Evolutionary conservation across 2,113 vertebrate species (phyloP).

Genomic region (Clupea harengus): DNA sequence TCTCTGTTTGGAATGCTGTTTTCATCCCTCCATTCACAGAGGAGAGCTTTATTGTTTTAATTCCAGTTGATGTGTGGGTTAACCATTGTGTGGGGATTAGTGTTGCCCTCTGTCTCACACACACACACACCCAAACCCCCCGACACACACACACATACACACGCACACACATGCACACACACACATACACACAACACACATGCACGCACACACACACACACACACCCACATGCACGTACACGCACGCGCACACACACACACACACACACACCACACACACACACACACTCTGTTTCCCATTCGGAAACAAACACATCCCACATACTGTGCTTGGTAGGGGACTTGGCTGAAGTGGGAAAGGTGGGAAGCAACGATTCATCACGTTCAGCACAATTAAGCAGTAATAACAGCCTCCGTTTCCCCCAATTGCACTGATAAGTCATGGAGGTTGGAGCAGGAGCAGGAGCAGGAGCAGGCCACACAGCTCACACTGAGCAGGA

Average conservation of each 20-base stretch:
- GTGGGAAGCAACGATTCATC: neutral
- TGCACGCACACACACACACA: neutral
- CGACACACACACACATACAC: neutral
- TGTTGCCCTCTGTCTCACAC: neutral
- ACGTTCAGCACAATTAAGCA: slow-evolving; percentile 12
- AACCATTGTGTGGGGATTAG: neutral
- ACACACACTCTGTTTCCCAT: neutral
- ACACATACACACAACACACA: neutral
- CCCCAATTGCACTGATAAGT: neutral
- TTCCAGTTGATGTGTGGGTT: slow-evolving; percentile 8
- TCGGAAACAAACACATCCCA: neutral
- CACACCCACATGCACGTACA: neutral
- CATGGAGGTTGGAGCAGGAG: no score
- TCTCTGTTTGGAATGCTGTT: neutral
- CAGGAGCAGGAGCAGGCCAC: neutral
- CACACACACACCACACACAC: neutral
- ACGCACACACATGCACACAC: neutral
- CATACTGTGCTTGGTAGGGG: neutral
- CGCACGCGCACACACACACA: neutral
- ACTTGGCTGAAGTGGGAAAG: neutral
- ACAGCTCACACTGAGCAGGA: neutral
- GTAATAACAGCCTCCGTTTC: slow-evolving; percentile 6
- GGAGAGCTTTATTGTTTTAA: neutral
- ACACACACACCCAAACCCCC: neutral
- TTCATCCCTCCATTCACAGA: neutral